Evolutionary conservation across 2,888 invertebrate species (phyloP).

Genomic region (Cerceris ruficornis): DNA sequence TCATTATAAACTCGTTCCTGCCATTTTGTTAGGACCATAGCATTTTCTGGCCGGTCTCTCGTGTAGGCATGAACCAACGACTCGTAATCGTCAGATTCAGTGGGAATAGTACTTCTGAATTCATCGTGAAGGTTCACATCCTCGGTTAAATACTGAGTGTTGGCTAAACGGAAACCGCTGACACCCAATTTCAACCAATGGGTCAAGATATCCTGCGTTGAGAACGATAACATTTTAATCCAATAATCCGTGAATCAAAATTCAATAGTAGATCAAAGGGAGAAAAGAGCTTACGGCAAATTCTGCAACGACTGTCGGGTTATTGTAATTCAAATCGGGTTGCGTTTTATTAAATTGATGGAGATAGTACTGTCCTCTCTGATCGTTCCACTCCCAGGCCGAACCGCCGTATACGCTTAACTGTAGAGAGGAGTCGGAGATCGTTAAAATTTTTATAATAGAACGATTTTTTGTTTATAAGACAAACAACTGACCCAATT

Average conservation of each 20-base stretch:
- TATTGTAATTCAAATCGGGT: conserved; percentile 92
- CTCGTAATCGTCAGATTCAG: conserved; percentile 82
- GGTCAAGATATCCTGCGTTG: conserved; percentile 84
- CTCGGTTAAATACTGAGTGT: conserved; percentile 87
- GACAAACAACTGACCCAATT: conserved; percentile 86
- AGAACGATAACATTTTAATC: neutral
- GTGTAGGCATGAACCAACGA: conserved; percentile 87
- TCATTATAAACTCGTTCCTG: conserved; percentile 84
- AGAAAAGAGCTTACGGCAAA: conserved; percentile 82
- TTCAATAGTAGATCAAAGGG: neutral
- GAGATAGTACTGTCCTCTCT: conserved; percentile 88
- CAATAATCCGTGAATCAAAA: neutral
- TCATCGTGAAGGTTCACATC: conserved; percentile 84
- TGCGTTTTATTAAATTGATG: conserved; percentile 87
- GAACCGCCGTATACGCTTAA: conserved; percentile 83
- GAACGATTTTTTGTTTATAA: conserved; percentile 1
- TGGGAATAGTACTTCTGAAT: conserved; percentile 74
- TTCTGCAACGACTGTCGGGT: conserved; percentile 85
- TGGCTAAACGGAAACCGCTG: conserved; percentile 90
- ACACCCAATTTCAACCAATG: conserved; percentile 90
- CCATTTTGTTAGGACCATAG: conserved; percentile 86
- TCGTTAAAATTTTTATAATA: neutral
- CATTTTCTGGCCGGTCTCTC: conserved; percentile 85
- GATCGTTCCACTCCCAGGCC: conserved; percentile 88
- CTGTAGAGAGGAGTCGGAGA: conserved; percentile 68